Base-by-base conservation (phyloP, 2,113 vertebrate species). In the Strigops habroptila region DNA sequence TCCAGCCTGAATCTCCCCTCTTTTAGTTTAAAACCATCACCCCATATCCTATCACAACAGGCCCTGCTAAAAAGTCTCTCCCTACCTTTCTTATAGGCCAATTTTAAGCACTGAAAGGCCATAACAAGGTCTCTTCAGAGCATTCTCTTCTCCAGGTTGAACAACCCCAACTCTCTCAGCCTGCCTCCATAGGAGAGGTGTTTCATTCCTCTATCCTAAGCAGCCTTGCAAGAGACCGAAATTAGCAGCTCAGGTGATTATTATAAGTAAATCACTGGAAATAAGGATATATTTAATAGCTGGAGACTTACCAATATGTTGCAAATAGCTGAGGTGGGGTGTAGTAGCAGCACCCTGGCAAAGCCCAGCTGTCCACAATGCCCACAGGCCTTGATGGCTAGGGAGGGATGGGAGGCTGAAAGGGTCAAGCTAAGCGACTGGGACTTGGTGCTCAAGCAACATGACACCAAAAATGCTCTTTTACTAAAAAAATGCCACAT, bases 391-490 rank as follows among this genome's bases (percentile, higher is more conserved):
- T 25, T 2, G 1, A 6, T 9, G 14, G 19, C 31, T 17, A 48
- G 18, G 39, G 15, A 59, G 16, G 19, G 46, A 23, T 71, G 44
- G 35, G 33, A 64, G 37, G 39, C n/a, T 44, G 37, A 59, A 70
- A 68, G 21, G 52, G 33, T 59, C 52, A 65, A 59, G 48, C 35
- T 5, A 51, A n/a, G 22, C 0, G 4, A 7, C 4, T 24, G 28
- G 43, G 27, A 78, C 62, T 37, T 10, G 12, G 39, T 39, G 76
- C 27, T 55, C 35, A 28, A 19, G 67, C 3, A 28, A 13, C 0
- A 0, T 12, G 28, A 43, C 48, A 55, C 16, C 33, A 62, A 44
- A 81, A 85, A 57, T 3, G 30, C 33, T 0, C 0, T 4, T 74
- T 52, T 18, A 41, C 55, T 44, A 27, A 87, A 65, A 88, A 63